Evolutionary conservation across 2,888 invertebrate genomes (phyloP).

Genomic region (Automeris io): DNA sequence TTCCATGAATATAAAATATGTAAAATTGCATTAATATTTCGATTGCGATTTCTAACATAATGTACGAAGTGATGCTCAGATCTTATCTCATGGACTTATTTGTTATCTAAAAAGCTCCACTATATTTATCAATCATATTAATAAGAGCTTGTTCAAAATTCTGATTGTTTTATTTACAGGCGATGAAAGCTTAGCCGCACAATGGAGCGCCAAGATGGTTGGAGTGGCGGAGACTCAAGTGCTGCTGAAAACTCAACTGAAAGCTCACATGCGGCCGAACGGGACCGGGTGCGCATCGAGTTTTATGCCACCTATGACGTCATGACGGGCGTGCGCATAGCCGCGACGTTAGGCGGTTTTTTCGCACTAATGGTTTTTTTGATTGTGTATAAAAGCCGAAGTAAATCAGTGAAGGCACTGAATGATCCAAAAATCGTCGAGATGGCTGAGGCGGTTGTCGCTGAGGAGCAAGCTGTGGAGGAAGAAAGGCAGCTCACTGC

Average conservation of each 20-base stretch:
- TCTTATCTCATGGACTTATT: background rate
- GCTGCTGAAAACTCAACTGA: constrained; percentile 56
- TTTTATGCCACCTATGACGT: constrained; percentile 95
- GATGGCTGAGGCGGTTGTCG: constrained; percentile 86
- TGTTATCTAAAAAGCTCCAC: constrained; percentile 12
- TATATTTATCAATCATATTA: constrained; percentile 2
- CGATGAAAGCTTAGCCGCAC: constrained; percentile 69
- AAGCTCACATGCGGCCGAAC: constrained; percentile 66
- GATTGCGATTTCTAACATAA: background rate
- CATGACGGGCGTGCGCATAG: constrained; percentile 95
- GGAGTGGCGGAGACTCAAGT: constrained; percentile 50
- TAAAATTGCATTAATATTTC: background rate
- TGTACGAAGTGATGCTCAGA: background rate
- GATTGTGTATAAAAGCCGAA: constrained; percentile 93
- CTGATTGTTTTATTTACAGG: constrained; percentile 45
- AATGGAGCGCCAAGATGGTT: constrained; percentile 67
- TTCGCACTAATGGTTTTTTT: constrained; percentile 94
- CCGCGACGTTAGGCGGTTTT: constrained; percentile 93
- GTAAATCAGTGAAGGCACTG: constrained; percentile 84
- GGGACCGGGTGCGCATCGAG: constrained; percentile 84
- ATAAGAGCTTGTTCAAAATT: constrained; percentile 3
- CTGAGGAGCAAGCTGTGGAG: constrained; percentile 80
- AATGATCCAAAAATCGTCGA: constrained; percentile 89
- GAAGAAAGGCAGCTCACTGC: constrained; percentile 86
- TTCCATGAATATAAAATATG: background rate